Percentiles rank a stretch among this genome's conserved stretches.
These are phyloP conservation scores for Drosophila kambysellisi DNA, from an alignment of 2,888 invertebrate species.

Conservation along the genomic window DNA sequence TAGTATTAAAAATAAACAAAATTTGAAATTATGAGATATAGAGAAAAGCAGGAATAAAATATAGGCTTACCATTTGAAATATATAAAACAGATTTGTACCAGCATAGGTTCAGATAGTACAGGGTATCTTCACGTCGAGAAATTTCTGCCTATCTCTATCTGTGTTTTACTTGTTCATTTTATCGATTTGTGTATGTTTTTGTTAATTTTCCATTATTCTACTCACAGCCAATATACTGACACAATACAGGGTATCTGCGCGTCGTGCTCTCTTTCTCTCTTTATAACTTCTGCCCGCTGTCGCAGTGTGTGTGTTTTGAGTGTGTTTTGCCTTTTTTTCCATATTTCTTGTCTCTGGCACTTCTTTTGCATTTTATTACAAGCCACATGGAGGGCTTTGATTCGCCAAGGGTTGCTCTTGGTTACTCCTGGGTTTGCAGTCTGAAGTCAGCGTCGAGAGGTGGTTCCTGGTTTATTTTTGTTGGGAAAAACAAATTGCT, in stretches of 20 bases:
- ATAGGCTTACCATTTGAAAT: too few species aligned
- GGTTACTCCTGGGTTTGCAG: neutral
- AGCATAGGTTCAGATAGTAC: neutral
- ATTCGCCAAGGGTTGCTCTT: conserved; percentile 56
- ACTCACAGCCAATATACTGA: neutral
- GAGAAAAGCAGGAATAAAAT: too few species aligned
- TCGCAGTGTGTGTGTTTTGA: conserved; percentile 1
- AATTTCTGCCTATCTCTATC: neutral
- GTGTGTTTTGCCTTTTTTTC: conserved; percentile 3
- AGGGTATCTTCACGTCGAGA: neutral
- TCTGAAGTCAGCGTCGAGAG: conserved; percentile 28
- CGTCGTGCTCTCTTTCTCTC: neutral
- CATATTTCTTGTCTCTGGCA: conserved; percentile 14
- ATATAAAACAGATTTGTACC: too few species aligned
- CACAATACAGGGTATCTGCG: neutral
- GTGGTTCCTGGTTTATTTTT: conserved; percentile 36
- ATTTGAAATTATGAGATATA: too few species aligned
- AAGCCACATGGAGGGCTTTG: conserved; percentile 60
- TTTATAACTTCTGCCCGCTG: neutral
- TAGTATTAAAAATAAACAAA: too few species aligned
- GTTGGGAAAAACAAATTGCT: conserved; percentile 72
- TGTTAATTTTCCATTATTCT: neutral
- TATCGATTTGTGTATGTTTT: too few species aligned
- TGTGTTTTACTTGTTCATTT: too few species aligned
- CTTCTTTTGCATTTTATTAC: conserved; percentile 72